Conservation (phyloP, 2,113 vertebrate genomes). For the Machaerirhynchus nigripectus region DNA sequence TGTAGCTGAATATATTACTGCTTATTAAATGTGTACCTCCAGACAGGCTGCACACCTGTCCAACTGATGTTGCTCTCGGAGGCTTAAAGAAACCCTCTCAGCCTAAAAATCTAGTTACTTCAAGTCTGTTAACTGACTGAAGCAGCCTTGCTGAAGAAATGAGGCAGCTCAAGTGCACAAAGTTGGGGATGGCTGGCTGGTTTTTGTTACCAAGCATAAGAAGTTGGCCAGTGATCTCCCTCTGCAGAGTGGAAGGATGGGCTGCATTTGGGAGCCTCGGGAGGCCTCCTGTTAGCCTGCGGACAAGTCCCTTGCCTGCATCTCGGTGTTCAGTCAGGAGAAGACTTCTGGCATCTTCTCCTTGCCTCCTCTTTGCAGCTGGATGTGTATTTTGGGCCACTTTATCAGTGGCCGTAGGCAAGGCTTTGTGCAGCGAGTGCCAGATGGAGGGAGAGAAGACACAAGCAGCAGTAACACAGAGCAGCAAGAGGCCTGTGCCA, state of each 20-base stretch:
- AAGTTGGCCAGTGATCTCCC: background rate
- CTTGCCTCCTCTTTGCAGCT: background rate
- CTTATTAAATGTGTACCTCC: background rate
- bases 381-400: background rate
- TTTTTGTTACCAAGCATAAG: accelerated
- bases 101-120: background rate
- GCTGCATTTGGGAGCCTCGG: accelerated
- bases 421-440: background rate
- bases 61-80: background rate
- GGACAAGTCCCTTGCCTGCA: background rate
- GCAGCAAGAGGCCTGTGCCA: background rate
- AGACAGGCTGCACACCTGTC: background rate
- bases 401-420: background rate
- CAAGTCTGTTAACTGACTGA: background rate
- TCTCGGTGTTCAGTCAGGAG: background rate
- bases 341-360: background rate
- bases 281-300: background rate
- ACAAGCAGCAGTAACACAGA: background rate
- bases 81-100: background rate
- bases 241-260: background rate
- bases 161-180: background rate
- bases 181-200: background rate
- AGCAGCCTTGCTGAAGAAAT: background rate
- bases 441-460: background rate
- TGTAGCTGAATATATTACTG: background rate